phyloP scores from a whole-genome alignment of 2,113 vertebrate species.

The Xenopus borealis region DNA sequence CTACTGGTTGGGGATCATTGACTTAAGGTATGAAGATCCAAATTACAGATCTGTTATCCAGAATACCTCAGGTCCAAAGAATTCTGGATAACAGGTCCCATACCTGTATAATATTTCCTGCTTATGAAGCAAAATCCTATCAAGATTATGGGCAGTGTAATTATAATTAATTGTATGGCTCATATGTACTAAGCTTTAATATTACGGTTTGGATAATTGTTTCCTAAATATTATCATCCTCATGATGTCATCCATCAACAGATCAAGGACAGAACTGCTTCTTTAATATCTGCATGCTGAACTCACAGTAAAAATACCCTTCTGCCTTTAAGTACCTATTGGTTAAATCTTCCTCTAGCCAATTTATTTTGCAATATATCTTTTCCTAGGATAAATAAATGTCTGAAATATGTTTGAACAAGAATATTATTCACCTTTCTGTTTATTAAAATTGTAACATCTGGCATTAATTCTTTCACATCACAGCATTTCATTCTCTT shows the following conservation, averaged over 20 bases:
- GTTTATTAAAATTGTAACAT: constrained; percentile 34
- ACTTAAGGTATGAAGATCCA: no score
- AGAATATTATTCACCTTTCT: constrained; percentile 20
- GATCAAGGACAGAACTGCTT: not conserved
- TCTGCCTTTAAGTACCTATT: not conserved
- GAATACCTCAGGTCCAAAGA: no score
- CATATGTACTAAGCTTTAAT: no score
- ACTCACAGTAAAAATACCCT: not conserved
- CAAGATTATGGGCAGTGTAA: no score
- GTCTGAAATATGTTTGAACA: not conserved
- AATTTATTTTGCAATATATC: not conserved
- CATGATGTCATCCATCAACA: not conserved
- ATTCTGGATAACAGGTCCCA: no score
- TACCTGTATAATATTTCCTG: no score
- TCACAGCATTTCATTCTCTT: constrained; percentile 28
- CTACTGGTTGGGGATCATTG: no score
- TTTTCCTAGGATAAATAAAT: not conserved
- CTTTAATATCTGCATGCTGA: not conserved
- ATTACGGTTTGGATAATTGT: no score
- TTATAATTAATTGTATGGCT: no score
- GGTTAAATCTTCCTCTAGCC: not conserved
- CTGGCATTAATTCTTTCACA: constrained; percentile 44
- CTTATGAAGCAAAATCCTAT: no score
- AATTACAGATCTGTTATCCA: no score
- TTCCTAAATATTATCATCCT: no score